phyloP scores from a whole-genome alignment of 2,797 vertebrate genomes.

The Sciaenops ocellatus region DNA sequence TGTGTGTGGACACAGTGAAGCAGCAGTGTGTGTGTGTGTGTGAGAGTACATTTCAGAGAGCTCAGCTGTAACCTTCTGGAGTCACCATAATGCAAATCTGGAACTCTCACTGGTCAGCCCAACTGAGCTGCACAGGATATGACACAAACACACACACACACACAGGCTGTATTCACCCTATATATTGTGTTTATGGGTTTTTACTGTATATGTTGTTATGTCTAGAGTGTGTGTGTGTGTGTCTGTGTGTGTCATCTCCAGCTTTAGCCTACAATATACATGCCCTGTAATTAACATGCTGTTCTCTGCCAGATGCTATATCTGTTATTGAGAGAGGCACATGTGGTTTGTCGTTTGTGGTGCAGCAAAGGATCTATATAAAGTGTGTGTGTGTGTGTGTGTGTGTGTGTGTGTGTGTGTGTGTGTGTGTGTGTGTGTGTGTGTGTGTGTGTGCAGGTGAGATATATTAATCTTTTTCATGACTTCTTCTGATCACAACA shows the following conservation, averaged over 20 bases:
- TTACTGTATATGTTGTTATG: conserved; percentile 38
- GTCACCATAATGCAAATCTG: conserved; percentile 6
- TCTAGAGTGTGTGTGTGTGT: conserved; percentile 37
- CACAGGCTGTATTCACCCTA: conserved; percentile 10
- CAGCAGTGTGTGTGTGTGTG: conserved; percentile 7
- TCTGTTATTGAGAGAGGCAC: conserved; percentile 67
- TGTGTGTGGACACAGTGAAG: not conserved
- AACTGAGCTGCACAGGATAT: conserved; percentile 32
- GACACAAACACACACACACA: conserved; percentile 22
- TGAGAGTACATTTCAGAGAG: not conserved
- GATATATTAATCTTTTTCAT: not conserved
- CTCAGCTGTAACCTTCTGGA: conserved; percentile 9
- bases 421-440: conserved; percentile 21
- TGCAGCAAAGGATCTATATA: conserved; percentile 59
- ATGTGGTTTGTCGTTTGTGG: conserved; percentile 69
- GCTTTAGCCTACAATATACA: conserved; percentile 51
- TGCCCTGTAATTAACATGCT: conserved; percentile 80
- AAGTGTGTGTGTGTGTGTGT: conserved; percentile 10
- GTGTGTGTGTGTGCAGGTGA: conserved; percentile 23
- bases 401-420: not conserved
- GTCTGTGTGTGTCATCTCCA: conserved; percentile 46
- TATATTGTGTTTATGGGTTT: conserved; percentile 48
- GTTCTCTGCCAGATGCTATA: conserved; percentile 79
- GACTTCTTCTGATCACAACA: conserved; percentile 30
- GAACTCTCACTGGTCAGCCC: conserved; percentile 28